Evolutionary conservation across 2,888 invertebrate genomes (phyloP).

Genomic region (Stramonita haemastoma): DNA sequence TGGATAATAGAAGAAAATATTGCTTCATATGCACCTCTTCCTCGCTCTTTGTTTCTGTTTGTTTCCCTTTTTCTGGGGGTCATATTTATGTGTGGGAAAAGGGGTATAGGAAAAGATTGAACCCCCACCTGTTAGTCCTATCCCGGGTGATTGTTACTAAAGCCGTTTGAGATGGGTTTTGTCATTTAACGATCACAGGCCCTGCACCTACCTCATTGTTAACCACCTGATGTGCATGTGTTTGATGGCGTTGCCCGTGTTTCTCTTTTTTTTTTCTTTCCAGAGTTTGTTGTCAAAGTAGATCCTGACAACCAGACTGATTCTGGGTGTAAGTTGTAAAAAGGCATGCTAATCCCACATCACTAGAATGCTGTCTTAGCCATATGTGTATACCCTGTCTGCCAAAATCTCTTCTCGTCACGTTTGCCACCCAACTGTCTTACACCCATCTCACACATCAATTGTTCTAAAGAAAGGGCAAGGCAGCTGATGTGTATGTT

Average conservation of each 20-base stretch:
- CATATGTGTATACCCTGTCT: background rate
- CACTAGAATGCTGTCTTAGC: background rate
- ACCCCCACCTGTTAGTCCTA: no score
- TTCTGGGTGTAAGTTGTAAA: background rate
- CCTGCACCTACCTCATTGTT: background rate
- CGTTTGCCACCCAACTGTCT: constrained; percentile 4
- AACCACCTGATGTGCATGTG: constrained; percentile 14
- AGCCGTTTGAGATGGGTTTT: background rate
- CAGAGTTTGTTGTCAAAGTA: constrained; percentile 29
- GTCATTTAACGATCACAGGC: background rate
- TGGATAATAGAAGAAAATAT: no score
- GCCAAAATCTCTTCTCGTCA: background rate
- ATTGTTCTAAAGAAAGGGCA: no score
- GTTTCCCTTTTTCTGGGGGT: no score
- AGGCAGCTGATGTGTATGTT: no score
- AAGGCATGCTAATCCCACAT: background rate
- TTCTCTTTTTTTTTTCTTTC: background rate
- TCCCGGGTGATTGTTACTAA: background rate
- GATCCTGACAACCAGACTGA: constrained; percentile 16
- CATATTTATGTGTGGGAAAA: no score
- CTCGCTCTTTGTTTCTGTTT: no score
- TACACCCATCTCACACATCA: no score
- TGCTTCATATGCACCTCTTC: no score
- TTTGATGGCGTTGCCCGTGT: background rate
- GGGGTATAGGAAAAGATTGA: no score